phyloP scores from a whole-genome alignment of 2,888 invertebrate genomes.

The Heteromyza rotundicornis region DNA sequence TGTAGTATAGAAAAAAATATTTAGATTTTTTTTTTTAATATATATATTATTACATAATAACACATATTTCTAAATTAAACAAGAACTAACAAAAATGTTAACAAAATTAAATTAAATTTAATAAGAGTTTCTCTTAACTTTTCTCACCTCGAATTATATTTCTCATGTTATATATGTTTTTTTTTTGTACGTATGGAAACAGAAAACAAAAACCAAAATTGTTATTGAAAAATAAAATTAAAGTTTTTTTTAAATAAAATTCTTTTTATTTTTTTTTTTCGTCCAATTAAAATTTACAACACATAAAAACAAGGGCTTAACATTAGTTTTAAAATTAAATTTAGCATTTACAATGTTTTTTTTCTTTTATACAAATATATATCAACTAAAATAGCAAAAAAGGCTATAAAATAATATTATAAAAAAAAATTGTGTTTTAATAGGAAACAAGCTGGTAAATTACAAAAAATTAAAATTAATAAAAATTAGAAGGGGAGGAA shows the following conservation, averaged over 20 bases:
- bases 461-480: neutral
- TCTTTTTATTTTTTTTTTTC: constrained; percentile 33
- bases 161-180: constrained; percentile 24
- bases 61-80: constrained; percentile 35
- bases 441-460: neutral
- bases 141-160: too few relatives aligned
- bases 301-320: neutral
- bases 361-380: constrained; percentile 27
- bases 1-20: constrained; percentile 15
- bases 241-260: constrained; percentile 28
- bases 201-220: constrained; percentile 42
- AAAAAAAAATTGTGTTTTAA: too few relatives aligned
- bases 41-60: constrained; percentile 16
- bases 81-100: constrained; percentile 54
- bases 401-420: too few relatives aligned
- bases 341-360: constrained; percentile 12
- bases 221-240: neutral
- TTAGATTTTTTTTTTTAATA: constrained; percentile 13
- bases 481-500: too few relatives aligned
- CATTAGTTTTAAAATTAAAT: constrained; percentile 13
- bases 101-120: constrained; percentile 37
- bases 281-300: neutral
- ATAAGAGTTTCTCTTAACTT: too few relatives aligned
- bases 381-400: too few relatives aligned
- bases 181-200: constrained; percentile 40